Evolutionary conservation across 2,113 vertebrate species (phyloP).

Genomic region (Xenopus borealis): DNA sequence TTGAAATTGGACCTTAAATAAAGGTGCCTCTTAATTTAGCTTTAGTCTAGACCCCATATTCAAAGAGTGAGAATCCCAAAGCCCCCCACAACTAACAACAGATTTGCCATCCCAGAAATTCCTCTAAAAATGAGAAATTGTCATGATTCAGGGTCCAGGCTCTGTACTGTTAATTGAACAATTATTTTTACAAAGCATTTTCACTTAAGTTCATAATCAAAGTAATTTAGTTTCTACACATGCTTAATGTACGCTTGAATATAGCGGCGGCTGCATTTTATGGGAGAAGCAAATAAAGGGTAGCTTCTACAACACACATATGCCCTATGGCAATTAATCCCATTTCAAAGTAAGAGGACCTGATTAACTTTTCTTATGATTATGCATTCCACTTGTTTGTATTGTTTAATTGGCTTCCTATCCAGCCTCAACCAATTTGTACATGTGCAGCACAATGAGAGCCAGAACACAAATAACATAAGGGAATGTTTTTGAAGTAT

Average conservation of each 20-base stretch:
- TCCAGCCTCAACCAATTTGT: conserved; percentile 33
- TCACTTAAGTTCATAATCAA: conserved; percentile 50
- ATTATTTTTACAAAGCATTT: too few relatives aligned
- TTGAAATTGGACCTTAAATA: too few relatives aligned
- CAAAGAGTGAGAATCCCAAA: too few relatives aligned
- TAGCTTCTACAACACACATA: conserved; percentile 27
- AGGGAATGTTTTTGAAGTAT: conserved; percentile 12
- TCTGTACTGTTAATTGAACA: too few relatives aligned
- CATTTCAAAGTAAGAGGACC: not conserved
- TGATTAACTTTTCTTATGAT: conserved; percentile 42
- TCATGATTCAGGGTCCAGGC: too few relatives aligned
- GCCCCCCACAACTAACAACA: too few relatives aligned
- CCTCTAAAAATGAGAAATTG: too few relatives aligned
- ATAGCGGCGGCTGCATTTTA: not conserved
- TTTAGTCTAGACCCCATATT: too few relatives aligned
- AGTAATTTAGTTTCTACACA: conserved; percentile 64
- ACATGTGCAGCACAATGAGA: conserved; percentile 31
- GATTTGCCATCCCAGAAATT: too few relatives aligned
- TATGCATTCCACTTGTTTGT: conserved; percentile 30
- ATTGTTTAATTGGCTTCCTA: conserved; percentile 42
- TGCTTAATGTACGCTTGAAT: conserved; percentile 57
- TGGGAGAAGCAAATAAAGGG: not conserved
- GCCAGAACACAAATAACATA: not conserved
- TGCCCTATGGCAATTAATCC: conserved; percentile 31
- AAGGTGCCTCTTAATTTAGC: too few relatives aligned